Evolutionary conservation across 2,888 invertebrate species (phyloP), one percentile per base, ranked within the genome.

Genomic region (Dolichopus griseipennis): DNA sequence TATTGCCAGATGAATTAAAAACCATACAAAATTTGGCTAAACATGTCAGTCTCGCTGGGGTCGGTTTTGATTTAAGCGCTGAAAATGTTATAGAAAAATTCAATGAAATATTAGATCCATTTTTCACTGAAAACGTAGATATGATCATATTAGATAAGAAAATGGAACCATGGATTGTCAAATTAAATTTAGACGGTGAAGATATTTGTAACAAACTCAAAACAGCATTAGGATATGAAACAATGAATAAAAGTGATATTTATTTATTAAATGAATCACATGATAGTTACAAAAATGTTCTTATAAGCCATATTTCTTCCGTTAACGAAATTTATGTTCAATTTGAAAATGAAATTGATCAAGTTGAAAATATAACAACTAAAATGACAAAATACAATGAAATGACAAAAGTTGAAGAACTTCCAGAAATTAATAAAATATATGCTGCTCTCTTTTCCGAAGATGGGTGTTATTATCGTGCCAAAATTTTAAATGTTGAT

Each of bases 401-500:
- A n/a, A 75, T 78, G 43, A 72, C 74, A 33, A 66, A 71, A 9
- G 76, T 78, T 3, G 69, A 65, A 0, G 73, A 78, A 0, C 65
- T 75, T 3, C 41, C 61, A 8, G 20, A 73, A 33, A 74, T 86
- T 68, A 88, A 88, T 15, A 84, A 86, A 0, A 73, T 88, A 0
- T 91, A 91, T 74, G 83, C 88, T 64, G 95, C 95, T 1, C 88
- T 90, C 75, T 96, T 92, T 78, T 85, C 88, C 1, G 88, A 87
- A 3, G 94, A 96, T 77, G 87, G 89, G 41, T 86, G 87, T 71
- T 98, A 94, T 93, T 97, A 97, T 80, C 85, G 97, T 71, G 96
- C 95, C 0, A 87, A 89, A 77, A 89, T 97, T 15, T 85, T 95
- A 33, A 90, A 91, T 73, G 85, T 90, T 0, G 89, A 90, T 71